These are phyloP conservation scores for Uria aalge DNA, from an alignment of 2,113 vertebrate species.

Conservation along the genomic window DNA sequence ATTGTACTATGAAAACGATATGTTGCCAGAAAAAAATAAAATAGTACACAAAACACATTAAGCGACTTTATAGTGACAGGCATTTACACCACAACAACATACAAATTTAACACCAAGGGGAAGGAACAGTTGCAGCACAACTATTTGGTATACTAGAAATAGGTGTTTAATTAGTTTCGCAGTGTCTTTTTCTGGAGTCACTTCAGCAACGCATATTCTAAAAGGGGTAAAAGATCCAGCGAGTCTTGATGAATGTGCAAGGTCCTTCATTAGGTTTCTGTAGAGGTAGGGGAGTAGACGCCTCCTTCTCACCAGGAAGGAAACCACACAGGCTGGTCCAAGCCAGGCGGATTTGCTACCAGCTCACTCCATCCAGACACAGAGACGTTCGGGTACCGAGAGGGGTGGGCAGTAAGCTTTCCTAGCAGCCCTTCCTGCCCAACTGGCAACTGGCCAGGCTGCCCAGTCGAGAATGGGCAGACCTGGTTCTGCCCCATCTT, in stretches of 20 bases:
- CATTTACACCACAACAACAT: background rate
- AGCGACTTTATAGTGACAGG: background rate
- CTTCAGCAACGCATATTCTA: rapidly evolving
- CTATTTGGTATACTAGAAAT: background rate
- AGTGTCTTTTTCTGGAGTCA: background rate
- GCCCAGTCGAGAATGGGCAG: background rate
- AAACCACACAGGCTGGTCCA: background rate
- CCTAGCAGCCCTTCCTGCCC: background rate
- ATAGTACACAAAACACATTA: background rate
- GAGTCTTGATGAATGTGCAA: background rate
- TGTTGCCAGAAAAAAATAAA: background rate
- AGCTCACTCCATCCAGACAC: background rate
- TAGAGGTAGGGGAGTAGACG: background rate
- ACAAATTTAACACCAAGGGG: background rate
- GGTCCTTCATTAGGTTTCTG: background rate
- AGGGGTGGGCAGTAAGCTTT: background rate
- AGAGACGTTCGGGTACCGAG: rapidly evolving
- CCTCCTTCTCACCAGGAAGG: background rate
- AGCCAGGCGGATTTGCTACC: background rate
- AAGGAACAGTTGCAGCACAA: background rate
- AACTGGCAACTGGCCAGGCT: rapidly evolving
- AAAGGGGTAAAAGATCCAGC: background rate
- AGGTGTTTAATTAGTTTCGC: background rate
- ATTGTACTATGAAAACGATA: background rate
- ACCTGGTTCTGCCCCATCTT: background rate